Conservation (phyloP, 2,797 vertebrate species). For the Xenops minutus region DNA sequence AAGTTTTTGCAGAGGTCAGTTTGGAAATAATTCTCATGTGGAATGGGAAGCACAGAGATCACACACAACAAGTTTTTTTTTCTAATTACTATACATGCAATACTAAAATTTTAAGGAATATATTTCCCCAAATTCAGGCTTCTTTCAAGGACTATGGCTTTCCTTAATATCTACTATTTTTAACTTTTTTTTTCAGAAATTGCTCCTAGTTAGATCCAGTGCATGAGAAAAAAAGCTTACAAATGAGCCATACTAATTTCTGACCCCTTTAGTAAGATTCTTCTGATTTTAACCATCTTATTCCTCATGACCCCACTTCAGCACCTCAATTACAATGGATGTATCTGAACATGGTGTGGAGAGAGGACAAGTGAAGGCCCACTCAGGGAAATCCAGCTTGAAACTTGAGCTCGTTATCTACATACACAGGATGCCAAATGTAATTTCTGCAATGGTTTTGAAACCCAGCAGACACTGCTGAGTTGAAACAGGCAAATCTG, state of each 20-base stretch:
- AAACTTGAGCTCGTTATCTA: background rate
- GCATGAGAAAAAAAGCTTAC: background rate
- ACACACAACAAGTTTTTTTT: background rate
- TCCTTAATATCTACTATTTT: background rate
- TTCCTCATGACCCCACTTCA: background rate
- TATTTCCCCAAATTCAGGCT: background rate
- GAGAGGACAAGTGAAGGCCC: background rate
- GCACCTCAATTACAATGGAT: background rate
- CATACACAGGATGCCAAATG: background rate
- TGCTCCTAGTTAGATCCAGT: background rate
- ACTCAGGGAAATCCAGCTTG: background rate
- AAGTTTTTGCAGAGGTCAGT: background rate
- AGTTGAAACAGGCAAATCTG: background rate
- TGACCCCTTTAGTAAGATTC: background rate
- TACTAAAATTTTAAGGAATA: background rate
- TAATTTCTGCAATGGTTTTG: background rate
- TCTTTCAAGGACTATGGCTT: background rate
- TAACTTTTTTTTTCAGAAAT: background rate
- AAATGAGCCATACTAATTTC: background rate
- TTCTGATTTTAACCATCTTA: background rate
- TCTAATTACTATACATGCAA: background rate
- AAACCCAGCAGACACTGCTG: background rate
- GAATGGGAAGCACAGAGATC: slow-evolving; percentile 7
- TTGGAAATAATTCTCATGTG: background rate
- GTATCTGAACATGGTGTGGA: background rate